Evolutionary conservation across 2,113 vertebrate species (phyloP), one percentile per base, ranked within the genome.

Genomic region (Marmota flaviventris): DNA sequence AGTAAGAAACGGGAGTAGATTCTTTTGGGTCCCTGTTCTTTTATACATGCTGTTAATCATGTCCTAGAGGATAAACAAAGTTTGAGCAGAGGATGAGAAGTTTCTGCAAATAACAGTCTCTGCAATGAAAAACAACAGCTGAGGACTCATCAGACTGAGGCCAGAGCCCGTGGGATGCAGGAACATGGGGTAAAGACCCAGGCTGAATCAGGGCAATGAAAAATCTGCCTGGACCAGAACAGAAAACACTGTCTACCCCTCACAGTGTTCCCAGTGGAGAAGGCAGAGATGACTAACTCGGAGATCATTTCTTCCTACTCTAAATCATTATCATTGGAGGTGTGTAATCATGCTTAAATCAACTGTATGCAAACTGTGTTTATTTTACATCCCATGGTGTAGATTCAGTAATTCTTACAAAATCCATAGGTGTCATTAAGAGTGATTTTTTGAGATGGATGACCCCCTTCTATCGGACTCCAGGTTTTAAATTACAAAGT

Each of bases 261-360:
- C 58, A 25, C 48, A 24, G 27, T 63, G 75, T 22, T 90, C 79
- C 84, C 42, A 22, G 5, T 13, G 65, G 48, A 85, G 65, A 92
- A 96, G 76, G 61, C 61, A 95, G 94, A 79, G 94, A 93, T 95
- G 56, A 89, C 90, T 75, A 63, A 83, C 58, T 93, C 2, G 22
- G 42, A 58, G 65, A 72, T 93, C 22, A 63, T 81, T 92, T 96
- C 85, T 70, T 90, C 91, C 79, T 79, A 1, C 37, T 78, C 96
- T 42, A 0, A 84, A 76, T 96, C 85, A 88, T 97, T 96, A 90
- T 65, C 3, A 0, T 89, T 73, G 42, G 51, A 67, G 85, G 81
- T n/a, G 2, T 95, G 6, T 94, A 94, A 97, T 96, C 93, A 95
- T 27, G 34, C 53, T 85, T 92, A 96, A 92, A 76, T 76, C 65